Evolutionary conservation across 2,113 vertebrate species (phyloP), one percentile per base, ranked within the genome.

Genomic region (Benitochromis conjunctus): DNA sequence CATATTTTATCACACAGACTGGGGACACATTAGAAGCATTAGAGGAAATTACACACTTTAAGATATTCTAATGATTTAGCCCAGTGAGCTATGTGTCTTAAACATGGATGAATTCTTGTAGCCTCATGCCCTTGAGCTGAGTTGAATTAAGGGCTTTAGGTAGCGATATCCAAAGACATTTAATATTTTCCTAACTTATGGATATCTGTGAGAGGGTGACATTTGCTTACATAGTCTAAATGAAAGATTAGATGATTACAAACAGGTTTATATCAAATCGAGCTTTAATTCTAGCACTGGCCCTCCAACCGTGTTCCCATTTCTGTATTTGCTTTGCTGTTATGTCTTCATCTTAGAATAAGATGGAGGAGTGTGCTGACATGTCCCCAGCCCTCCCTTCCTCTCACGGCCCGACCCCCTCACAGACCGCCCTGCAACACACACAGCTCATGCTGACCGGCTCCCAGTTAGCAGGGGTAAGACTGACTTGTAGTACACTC

Each of bases 371-470:
- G 57, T 95, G 97, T 92, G 93, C 96, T 66, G 95, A 97, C 13
- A 97, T 97, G 94, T 96, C 96, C 90, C 97, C 96, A 56, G 94
- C 95, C 71, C 96, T 96, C 56, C 94, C 95, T 26, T 92, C 93
- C 74, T 96, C 96, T 66, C 96, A 96, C 53, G 96, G 96, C 29
- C 97, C 97, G 56, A 92, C 93, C 21, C 95, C 95, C 84, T 97
- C 97, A 54, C 97, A 97, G 94, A 96, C 97, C 2, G 95, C 97
- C 79, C 96, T 98, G 89, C 96, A 97, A 88, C 98, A 97, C 80
- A 97, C 98, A 82, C 98, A 98, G 92, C 97, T 98, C 92, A 98
- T 98, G 97, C 93, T 98, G 94, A 97, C 97, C 1, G 96, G 97
- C 92, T 97, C 97, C 89, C 98, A 98, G 90, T 95, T 98, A 51